Conservation (phyloP, 2,888 invertebrate species). For the Periphyllus acericola region DNA sequence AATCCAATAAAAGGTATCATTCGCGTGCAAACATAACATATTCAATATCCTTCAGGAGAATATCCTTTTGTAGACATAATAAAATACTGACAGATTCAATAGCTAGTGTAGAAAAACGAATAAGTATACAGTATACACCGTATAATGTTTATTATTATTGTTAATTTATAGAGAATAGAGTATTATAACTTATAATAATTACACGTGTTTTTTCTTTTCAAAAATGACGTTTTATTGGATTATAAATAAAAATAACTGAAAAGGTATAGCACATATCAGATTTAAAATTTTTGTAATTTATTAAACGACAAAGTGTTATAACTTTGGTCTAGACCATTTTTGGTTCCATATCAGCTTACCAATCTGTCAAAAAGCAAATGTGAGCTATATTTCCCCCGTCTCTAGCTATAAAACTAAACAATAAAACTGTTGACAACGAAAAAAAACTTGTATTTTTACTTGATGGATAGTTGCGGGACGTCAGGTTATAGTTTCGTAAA, state of each 20-base stretch:
- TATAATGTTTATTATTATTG: too few species aligned
- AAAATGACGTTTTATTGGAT: neutral
- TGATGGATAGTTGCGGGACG: slow-evolving; percentile 34
- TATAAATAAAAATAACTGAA: neutral
- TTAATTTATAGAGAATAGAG: neutral
- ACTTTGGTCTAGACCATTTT: slow-evolving; percentile 25
- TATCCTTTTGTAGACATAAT: neutral
- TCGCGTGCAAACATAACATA: slow-evolving; percentile 7
- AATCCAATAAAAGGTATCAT: slow-evolving; percentile 39
- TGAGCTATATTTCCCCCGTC: slow-evolving; percentile 33
- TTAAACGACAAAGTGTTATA: slow-evolving; percentile 23
- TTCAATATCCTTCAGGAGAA: neutral
- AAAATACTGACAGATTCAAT: too few species aligned
- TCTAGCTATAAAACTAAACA: slow-evolving; percentile 11
- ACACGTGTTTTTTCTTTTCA: too few species aligned
- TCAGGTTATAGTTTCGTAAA: neutral
- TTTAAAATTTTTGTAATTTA: neutral
- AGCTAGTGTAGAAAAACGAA: too few species aligned
- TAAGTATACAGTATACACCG: too few species aligned
- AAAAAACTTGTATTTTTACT: slow-evolving; percentile 40
- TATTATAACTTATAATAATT: too few species aligned
- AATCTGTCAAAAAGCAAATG: slow-evolving; percentile 49
- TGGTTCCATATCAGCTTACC: slow-evolving; percentile 49
- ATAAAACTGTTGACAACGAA: slow-evolving; percentile 53
- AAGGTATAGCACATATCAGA: neutral